phyloP scores from a whole-genome alignment of 2,113 vertebrate species.

The Blennius ocellaris region DNA sequence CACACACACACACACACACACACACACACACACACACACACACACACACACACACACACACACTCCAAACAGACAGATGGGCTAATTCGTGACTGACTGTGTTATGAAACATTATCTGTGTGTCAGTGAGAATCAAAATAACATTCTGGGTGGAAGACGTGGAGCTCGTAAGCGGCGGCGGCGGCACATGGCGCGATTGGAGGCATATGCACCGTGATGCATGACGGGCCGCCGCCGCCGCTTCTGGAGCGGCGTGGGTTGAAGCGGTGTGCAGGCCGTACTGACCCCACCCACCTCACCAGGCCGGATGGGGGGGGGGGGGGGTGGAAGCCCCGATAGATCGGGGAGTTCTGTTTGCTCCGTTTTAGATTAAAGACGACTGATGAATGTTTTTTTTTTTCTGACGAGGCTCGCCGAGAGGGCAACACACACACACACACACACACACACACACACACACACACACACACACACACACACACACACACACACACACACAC shows the following conservation, averaged over 20 bases:
- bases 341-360: conserved; percentile 64
- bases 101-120: conserved; percentile 82
- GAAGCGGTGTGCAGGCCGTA: conserved; percentile 17
- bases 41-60: conserved; percentile 44
- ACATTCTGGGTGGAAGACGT: conserved; percentile 72
- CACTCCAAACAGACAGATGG: conserved; percentile 78
- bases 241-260: conserved; percentile 57
- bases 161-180: conserved; percentile 54
- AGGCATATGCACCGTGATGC: conserved; percentile 58
- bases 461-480: no score
- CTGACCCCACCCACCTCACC: conserved; percentile 38
- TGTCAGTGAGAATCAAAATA: conserved; percentile 80
- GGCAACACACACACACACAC: no score
- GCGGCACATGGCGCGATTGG: conserved; percentile 57
- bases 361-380: conserved; percentile 75
- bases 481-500: no score
- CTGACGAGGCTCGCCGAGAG: conserved; percentile 55
- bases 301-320: conserved; percentile 63
- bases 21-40: conserved; percentile 19
- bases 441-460: no score
- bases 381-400: conserved; percentile 72
- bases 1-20: conserved; percentile 17
- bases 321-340: conserved; percentile 65
- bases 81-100: conserved; percentile 78
- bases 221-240: conserved; percentile 49